Percentiles rank a stretch among this genome's conserved stretches.
Conservation (phyloP, 2,113 vertebrate genomes). For the Prietella phreatophila region DNA sequence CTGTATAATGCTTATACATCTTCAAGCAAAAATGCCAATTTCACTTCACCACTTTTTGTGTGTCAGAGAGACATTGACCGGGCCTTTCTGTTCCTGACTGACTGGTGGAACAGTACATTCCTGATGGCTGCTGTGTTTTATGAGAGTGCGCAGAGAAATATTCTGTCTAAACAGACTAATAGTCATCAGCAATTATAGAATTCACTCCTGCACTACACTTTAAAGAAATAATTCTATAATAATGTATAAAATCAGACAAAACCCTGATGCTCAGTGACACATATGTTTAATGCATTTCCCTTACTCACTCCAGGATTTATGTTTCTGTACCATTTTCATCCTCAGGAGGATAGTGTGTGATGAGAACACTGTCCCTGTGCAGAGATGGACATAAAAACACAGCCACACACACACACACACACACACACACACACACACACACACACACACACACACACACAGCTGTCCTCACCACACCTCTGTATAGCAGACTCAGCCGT, state of each 20-base stretch:
- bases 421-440: constrained; percentile 3
- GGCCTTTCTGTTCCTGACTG: constrained; percentile 32
- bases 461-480: constrained; percentile 49
- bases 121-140: not conserved
- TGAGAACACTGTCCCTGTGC: not conserved
- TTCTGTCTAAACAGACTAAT: constrained; percentile 14
- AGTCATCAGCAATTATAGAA: not conserved
- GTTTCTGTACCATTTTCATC: not conserved
- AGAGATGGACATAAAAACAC: not conserved
- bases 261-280: not conserved
- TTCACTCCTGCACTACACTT: not conserved
- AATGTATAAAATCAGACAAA: not conserved
- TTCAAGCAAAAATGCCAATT: not conserved
- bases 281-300: not conserved
- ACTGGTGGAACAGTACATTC: constrained; percentile 25
- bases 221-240: not conserved
- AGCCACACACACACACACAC: not conserved
- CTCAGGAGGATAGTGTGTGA: not conserved
- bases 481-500: constrained; percentile 40
- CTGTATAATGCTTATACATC: not conserved
- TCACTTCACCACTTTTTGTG: not conserved
- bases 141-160: not conserved
- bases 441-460: not conserved
- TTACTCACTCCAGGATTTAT: not conserved
- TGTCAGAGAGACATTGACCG: not conserved